Conservation (phyloP, 2,888 invertebrate genomes). For the Thymelicus lineola region DNA sequence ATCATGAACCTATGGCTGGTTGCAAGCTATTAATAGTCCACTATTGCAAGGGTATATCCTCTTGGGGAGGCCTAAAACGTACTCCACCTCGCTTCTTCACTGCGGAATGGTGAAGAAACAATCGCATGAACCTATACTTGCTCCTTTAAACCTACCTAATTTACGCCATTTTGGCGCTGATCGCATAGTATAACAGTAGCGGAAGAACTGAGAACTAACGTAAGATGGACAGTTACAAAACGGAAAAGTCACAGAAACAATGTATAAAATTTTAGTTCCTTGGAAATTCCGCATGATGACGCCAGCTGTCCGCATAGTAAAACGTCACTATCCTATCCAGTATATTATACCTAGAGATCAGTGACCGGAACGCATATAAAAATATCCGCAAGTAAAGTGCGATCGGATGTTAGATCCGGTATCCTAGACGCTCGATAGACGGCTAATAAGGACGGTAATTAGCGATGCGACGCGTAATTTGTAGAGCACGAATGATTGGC, state of each 20-base stretch:
- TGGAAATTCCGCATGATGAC: background rate
- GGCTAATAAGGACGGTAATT: constrained; percentile 29
- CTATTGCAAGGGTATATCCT: too few species aligned
- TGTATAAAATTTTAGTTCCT: background rate
- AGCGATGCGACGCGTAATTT: constrained; percentile 20
- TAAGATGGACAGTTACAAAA: background rate
- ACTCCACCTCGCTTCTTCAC: too few species aligned
- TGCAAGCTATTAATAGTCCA: too few species aligned
- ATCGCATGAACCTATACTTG: too few species aligned
- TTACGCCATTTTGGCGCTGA: background rate
- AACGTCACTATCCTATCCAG: constrained; percentile 1
- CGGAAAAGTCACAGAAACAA: too few species aligned
- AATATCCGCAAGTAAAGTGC: constrained; percentile 21
- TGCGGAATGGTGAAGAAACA: too few species aligned
- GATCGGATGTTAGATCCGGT: constrained; percentile 37
- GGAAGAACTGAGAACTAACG: background rate
- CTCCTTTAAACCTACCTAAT: background rate
- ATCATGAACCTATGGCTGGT: background rate
- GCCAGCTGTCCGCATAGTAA: background rate
- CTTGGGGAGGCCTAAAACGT: too few species aligned
- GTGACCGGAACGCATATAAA: constrained; percentile 19
- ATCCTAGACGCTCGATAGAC: constrained; percentile 35
- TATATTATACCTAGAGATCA: background rate
- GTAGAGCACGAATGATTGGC: constrained; percentile 10
- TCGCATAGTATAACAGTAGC: background rate